These are phyloP conservation scores for Tachysurus vachellii DNA, from an alignment of 2,113 vertebrate genomes.

Conservation along the genomic window DNA sequence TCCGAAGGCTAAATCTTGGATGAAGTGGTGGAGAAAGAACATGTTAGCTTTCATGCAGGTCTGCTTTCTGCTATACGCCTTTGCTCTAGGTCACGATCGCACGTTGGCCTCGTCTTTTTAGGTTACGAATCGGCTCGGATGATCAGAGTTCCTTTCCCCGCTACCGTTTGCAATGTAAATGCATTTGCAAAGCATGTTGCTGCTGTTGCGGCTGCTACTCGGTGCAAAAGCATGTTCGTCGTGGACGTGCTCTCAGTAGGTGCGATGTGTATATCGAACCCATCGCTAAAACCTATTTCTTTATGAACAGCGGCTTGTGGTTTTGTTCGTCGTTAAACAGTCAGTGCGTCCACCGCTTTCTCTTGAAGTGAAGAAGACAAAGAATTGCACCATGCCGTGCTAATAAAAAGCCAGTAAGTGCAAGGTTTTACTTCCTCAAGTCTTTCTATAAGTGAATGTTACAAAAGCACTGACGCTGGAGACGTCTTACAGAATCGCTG, in stretches of 20 bases:
- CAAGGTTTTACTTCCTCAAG: neutral
- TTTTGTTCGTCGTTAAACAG: too few relatives aligned
- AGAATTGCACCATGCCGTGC: too few relatives aligned
- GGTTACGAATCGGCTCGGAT: neutral
- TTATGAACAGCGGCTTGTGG: too few relatives aligned
- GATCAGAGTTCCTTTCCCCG: neutral
- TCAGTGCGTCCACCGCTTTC: too few relatives aligned
- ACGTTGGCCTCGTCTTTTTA: neutral
- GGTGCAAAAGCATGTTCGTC: neutral
- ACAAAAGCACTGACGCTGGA: neutral
- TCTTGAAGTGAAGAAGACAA: too few relatives aligned
- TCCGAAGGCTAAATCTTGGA: neutral
- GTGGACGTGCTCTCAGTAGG: neutral
- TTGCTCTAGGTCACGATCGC: neutral
- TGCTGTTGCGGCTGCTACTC: neutral
- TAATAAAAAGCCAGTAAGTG: neutral
- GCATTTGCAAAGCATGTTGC: constrained; percentile 12
- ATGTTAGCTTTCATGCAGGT: neutral
- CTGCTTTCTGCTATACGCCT: too few relatives aligned
- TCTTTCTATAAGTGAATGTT: neutral
- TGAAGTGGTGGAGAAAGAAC: neutral
- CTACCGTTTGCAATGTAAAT: neutral
- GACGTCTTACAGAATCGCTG: neutral
- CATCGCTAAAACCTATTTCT: too few relatives aligned
- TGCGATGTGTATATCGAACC: neutral